Conservation (phyloP, 2,113 vertebrate species). For the Megaceryle maxima region DNA sequence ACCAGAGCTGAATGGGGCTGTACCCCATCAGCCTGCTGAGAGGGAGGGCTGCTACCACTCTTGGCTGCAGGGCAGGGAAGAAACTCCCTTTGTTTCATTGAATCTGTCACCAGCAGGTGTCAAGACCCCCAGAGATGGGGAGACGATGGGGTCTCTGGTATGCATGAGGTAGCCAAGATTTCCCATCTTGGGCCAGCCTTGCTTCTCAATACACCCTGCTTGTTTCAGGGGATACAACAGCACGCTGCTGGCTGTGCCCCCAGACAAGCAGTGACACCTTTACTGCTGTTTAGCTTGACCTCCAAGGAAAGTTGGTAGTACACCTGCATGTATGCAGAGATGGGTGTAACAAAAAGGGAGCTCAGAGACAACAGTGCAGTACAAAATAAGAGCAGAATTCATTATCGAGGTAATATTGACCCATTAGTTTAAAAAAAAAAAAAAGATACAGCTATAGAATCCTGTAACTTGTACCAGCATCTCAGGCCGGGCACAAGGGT, state of each 20-base stretch:
- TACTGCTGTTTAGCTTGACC: rapidly evolving
- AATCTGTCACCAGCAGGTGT: neutral
- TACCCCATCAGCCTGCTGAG: neutral
- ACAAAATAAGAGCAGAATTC: neutral
- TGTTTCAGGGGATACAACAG: rapidly evolving
- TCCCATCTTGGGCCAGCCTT: neutral
- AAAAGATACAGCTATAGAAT: rapidly evolving
- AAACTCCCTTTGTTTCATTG: neutral
- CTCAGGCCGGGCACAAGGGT: rapidly evolving
- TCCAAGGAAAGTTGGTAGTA: rapidly evolving
- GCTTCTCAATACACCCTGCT: neutral
- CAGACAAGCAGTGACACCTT: rapidly evolving
- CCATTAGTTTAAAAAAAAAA: neutral
- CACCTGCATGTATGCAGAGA: rapidly evolving
- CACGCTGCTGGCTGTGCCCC: rapidly evolving
- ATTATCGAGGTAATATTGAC: rapidly evolving
- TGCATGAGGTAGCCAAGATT: rapidly evolving
- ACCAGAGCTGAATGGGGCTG: neutral
- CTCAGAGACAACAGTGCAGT: rapidly evolving
- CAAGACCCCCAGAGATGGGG: neutral
- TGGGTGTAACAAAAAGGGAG: rapidly evolving
- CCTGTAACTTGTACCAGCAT: neutral
- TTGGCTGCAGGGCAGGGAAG: rapidly evolving
- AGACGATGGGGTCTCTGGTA: rapidly evolving
- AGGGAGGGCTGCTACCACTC: rapidly evolving